Evolutionary conservation across 2,113 vertebrate genomes (phyloP).

Genomic region (Amblyornis subalaris): DNA sequence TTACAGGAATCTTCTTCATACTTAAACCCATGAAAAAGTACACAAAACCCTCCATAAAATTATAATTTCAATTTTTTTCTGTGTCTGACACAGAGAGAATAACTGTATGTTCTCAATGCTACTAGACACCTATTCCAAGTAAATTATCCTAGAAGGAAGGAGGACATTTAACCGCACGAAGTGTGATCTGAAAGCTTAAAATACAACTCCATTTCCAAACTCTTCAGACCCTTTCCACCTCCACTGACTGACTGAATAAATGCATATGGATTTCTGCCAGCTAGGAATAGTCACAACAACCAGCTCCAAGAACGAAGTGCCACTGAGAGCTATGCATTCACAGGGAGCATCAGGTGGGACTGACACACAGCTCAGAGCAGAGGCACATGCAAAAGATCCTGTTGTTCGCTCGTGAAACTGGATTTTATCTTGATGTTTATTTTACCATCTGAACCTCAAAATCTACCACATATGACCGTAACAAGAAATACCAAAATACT

Average conservation of each 20-base stretch:
- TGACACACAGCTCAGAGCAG: neutral
- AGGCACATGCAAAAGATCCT: neutral
- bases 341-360: neutral
- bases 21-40: neutral
- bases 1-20: neutral
- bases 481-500: neutral
- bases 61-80: neutral
- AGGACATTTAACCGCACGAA: neutral
- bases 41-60: neutral
- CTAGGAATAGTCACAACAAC: neutral
- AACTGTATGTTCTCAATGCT: neutral
- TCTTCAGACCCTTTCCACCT: neutral
- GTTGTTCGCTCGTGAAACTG: neutral
- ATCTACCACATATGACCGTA: neutral
- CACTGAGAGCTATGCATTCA: neutral
- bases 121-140: neutral
- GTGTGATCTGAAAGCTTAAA: neutral
- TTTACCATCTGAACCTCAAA: neutral
- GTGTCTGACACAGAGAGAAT: neutral
- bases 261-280: neutral
- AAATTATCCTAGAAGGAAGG: neutral
- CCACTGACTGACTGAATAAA: neutral
- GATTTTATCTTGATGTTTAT: neutral
- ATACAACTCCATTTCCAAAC: neutral
- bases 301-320: neutral